Evolutionary conservation across 2,888 invertebrate species (phyloP).

Genomic region (Mantis religiosa): DNA sequence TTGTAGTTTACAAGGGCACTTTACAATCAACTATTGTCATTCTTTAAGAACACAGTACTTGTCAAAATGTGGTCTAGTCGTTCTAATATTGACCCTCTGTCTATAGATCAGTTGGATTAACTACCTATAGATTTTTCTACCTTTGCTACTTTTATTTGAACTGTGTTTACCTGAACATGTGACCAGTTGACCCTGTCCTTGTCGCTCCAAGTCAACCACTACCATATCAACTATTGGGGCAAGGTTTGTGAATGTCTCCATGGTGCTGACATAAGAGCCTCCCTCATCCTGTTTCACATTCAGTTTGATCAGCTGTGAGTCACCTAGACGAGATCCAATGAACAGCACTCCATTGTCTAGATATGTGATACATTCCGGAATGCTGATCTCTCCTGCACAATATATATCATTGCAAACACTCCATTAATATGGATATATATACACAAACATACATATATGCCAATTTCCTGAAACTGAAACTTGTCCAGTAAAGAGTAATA

Average conservation of each 20-base stretch:
- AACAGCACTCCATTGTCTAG: conserved; percentile 97
- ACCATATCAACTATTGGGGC: conserved; percentile 98
- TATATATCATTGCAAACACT: too few relatives aligned
- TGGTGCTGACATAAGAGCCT: conserved; percentile 85
- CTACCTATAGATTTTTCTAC: too few relatives aligned
- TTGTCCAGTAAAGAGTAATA: too few relatives aligned
- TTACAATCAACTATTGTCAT: too few relatives aligned
- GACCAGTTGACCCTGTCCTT: conserved; percentile 96
- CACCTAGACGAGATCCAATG: conserved; percentile 92
- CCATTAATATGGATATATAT: too few relatives aligned
- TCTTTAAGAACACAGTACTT: too few relatives aligned
- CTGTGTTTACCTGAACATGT: conserved; percentile 80
- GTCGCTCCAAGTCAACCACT: conserved; percentile 92
- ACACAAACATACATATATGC: too few relatives aligned
- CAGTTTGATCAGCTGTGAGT: conserved; percentile 90
- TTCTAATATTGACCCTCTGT: background rate
- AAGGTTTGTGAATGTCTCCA: conserved; percentile 95
- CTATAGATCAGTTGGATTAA: too few relatives aligned
- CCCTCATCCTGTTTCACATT: conserved; percentile 78
- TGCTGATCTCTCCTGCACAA: conserved; percentile 70
- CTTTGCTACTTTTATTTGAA: background rate
- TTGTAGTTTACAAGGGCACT: too few relatives aligned
- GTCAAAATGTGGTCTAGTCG: too few relatives aligned
- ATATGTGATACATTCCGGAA: conserved; percentile 96
- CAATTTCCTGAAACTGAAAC: too few relatives aligned